Percentiles rank a stretch among this genome's conserved stretches.
Conservation (phyloP, 2,113 vertebrate species). For the Percina caprodes region DNA sequence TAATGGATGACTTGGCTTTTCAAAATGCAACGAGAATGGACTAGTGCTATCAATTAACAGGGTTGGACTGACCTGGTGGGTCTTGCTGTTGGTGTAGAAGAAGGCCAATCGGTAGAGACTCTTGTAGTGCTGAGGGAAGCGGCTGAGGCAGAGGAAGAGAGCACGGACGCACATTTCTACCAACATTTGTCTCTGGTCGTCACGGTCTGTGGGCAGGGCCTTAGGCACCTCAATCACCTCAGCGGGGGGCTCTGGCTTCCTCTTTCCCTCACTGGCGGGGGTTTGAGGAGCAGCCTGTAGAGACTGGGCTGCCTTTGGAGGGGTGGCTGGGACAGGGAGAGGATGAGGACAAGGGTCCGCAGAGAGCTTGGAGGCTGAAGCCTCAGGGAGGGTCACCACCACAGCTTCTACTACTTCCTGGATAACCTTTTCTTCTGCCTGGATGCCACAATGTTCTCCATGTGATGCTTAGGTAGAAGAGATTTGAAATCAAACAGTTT, state of each 20-base stretch:
- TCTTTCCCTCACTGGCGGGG: slow-evolving; percentile 84
- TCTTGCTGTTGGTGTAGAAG: slow-evolving; percentile 93
- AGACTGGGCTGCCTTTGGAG: slow-evolving; percentile 69
- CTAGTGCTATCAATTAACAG: not conserved
- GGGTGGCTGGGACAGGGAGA: slow-evolving; percentile 60
- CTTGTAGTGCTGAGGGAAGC: slow-evolving; percentile 99
- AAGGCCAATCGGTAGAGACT: slow-evolving; percentile 96
- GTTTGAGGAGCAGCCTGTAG: slow-evolving; percentile 61
- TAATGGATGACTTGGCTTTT: slow-evolving; percentile 32
- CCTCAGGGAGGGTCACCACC: slow-evolving; percentile 78
- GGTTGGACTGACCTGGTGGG: slow-evolving; percentile 88
- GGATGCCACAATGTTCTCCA: slow-evolving; percentile 54
- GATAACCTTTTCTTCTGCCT: slow-evolving; percentile 74
- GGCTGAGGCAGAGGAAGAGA: slow-evolving; percentile 93
- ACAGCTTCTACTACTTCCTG: slow-evolving; percentile 78
- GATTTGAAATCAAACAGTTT: slow-evolving; percentile 9
- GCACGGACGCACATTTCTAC: slow-evolving; percentile 91
- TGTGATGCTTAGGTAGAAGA: slow-evolving; percentile 44
- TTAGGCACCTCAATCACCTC: slow-evolving; percentile 87
- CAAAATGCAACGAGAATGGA: slow-evolving; percentile 1
- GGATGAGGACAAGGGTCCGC: slow-evolving; percentile 58
- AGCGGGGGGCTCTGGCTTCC: slow-evolving; percentile 79
- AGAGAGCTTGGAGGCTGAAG: slow-evolving; percentile 72
- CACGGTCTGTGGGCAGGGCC: slow-evolving; percentile 85
- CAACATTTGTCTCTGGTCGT: slow-evolving; percentile 91